Percentiles rank a stretch among this genome's conserved stretches.
These are phyloP conservation scores for Eugnorisma glareosa DNA, from an alignment of 2,888 invertebrate genomes.

Conservation along the genomic window DNA sequence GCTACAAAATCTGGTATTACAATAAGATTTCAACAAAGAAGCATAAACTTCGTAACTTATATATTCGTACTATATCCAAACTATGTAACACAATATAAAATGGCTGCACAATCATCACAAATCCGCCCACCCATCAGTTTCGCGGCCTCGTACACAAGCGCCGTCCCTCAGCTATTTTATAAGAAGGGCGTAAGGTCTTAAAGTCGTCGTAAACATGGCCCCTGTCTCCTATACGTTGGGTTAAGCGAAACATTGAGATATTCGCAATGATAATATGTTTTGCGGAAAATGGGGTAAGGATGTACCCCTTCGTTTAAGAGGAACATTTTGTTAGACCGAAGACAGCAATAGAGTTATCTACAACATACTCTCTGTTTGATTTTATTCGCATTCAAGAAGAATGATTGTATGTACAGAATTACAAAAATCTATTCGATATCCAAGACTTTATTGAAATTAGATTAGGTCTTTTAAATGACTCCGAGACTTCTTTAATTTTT, in stretches of 20 bases:
- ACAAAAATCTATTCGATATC: background rate
- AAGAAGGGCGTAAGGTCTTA: slow-evolving; percentile 41
- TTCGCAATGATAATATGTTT: slow-evolving; percentile 41
- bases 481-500: too few relatives aligned
- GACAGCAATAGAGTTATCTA: slow-evolving; percentile 5
- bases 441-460: background rate
- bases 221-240: slow-evolving; percentile 61
- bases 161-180: slow-evolving; percentile 58
- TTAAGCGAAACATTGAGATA: slow-evolving; percentile 40
- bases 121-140: slow-evolving; percentile 50
- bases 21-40: background rate
- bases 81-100: slow-evolving; percentile 11
- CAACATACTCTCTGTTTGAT: background rate
- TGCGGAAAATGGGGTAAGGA: slow-evolving; percentile 20
- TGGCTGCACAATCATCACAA: slow-evolving; percentile 40
- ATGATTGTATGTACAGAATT: too few relatives aligned
- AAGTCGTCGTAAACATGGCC: slow-evolving; percentile 70
- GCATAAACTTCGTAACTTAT: background rate
- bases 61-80: background rate
- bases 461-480: background rate
- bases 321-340: slow-evolving; percentile 10
- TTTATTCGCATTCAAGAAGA: background rate
- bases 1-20: background rate
- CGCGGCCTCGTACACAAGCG: background rate
- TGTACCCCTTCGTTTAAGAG: background rate